Conservation (phyloP, 2,888 invertebrate genomes). For the Seladonia tumulorum region DNA sequence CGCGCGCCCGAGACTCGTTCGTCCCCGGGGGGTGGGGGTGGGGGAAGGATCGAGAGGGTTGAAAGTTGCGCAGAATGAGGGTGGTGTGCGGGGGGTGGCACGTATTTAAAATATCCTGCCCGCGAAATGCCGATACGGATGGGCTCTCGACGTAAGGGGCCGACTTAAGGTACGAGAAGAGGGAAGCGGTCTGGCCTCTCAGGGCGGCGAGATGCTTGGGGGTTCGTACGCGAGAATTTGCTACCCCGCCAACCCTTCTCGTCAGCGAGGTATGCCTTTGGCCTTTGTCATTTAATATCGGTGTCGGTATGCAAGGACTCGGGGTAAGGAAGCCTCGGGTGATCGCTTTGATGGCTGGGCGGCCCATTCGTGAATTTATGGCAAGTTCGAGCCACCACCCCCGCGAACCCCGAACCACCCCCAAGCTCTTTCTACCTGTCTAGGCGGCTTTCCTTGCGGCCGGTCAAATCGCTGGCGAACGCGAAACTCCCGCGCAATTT, state of each 20-base stretch:
- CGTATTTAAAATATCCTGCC: constrained; percentile 83
- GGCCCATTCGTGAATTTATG: constrained; percentile 79
- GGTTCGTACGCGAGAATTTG: constrained; percentile 81
- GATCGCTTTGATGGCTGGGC: constrained; percentile 82
- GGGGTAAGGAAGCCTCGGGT: constrained; percentile 83
- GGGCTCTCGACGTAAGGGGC: constrained; percentile 71
- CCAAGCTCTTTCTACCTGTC: constrained; percentile 45
- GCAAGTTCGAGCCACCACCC: constrained; percentile 69
- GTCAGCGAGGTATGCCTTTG: constrained; percentile 83
- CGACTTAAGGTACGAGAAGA: constrained; percentile 66
- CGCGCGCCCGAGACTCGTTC: constrained; percentile 80
- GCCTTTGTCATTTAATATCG: constrained; percentile 84
- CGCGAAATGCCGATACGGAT: constrained; percentile 82
- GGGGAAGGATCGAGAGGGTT: constrained; percentile 42
- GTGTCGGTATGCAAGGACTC: constrained; percentile 82
- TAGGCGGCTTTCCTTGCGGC: constrained; percentile 25
- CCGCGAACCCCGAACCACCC: constrained; percentile 12
- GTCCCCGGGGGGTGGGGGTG: constrained; percentile 66
- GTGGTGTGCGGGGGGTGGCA: constrained; percentile 52
- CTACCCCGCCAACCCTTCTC: constrained; percentile 75
- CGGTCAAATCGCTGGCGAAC: constrained; percentile 31
- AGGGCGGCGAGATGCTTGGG: constrained; percentile 75
- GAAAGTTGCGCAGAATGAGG: constrained; percentile 49
- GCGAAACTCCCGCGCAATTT: constrained; percentile 58
- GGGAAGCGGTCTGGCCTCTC: constrained; percentile 63